Evolutionary conservation across 30 jellyfish, hydroid and myxozoan species (phyloP), one percentile per base, ranked within the genome.

Genomic region (Sanderia malayensis): DNA sequence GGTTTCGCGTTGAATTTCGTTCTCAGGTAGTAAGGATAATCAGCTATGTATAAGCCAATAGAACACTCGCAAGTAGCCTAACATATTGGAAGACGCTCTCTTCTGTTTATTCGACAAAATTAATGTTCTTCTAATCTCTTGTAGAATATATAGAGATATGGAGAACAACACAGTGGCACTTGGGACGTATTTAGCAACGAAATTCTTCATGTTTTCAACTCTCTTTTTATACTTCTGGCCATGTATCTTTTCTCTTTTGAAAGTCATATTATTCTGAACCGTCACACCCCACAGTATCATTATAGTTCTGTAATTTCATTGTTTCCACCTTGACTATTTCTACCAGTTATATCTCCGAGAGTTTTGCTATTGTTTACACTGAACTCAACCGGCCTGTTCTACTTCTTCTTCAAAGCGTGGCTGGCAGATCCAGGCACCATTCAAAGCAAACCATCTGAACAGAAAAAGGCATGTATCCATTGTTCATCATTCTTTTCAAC

Each of bases 391-490:
- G 74, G 80, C 24, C 37, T 90, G 73, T 83, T 78, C 24, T 90
- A 90, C 58, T 80, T 71, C 79, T 90, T 90, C 63, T 76, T 46
- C 61, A 82, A 90, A 70, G 65, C 86, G 0, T 83, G 95, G 95
- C 18, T 37, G 71, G 1, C 83, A 45, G 97, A 90, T 63, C 97
- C 97, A 13, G 97, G 97, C 9, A 49, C 70, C 20, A 74, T 90
- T 34, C 77, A 76, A 49, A 75, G 86, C 45, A 27, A 95, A 15
- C 97, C 96, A 13, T 73, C 94, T 2, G 79, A 82, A 22, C 95
- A 90, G 81, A 90, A 90, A 78, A 63, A 76, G 97, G 97, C 78
- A n/a, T n/a, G n/a, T n/a, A n/a, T n/a, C n/a, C n/a, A n/a, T n/a
- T n/a, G n/a, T n/a, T n/a, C n/a, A n/a, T n/a, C n/a, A n/a, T n/a